Base-by-base conservation (phyloP, 2,888 invertebrate genomes). In the Parasteatoda lunata region DNA sequence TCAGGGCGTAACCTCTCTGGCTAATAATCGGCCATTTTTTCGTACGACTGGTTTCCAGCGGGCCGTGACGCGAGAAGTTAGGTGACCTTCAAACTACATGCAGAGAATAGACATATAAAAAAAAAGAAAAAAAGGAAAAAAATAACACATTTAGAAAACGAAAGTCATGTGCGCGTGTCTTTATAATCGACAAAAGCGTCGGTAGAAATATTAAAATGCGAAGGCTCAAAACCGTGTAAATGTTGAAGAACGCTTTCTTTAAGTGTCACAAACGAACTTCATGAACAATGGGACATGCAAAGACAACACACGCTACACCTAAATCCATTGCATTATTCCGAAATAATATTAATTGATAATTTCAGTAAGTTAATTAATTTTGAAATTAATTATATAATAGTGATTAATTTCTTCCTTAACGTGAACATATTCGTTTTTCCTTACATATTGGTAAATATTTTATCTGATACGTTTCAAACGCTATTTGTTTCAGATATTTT, bases 11-110 rank as follows among this genome's bases (percentile, higher is more conserved):
- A 78, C 71, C 80, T 76, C 54, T 64, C 77, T 30, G 77, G 73
- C 71, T 84, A 65, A 72, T 84, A 84, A 84, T 86, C 77, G 80
- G 80, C 80, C 85, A 76, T 77, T 86, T 86, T 86, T 86, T 86
- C 85, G 85, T 77, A 76, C 77, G 76, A 71, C 80, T 86, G 80
- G 85, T 80, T 86, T 77, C 69, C 80, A 80, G 49, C 77, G 70
- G 80, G 80, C 85, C 85, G 76, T 86, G 85, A 86, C 76, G 77
- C 48, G 47, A 76, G 30, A 83, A 80, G 85, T 86, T 77, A 86
- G 85, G 85, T 80, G 85, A 80, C 80, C 85, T 86, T 86, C 85
- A 80, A 48, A 30, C 13, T 71, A 66, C 81, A 77, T 70, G 66
- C 77, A 70, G 66, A 54, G 77, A 86, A 54, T 71, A 69, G 68